Evolutionary conservation across 2,113 vertebrate genomes (phyloP), one percentile per base, ranked within the genome.

Genomic region (Laticauda colubrina): DNA sequence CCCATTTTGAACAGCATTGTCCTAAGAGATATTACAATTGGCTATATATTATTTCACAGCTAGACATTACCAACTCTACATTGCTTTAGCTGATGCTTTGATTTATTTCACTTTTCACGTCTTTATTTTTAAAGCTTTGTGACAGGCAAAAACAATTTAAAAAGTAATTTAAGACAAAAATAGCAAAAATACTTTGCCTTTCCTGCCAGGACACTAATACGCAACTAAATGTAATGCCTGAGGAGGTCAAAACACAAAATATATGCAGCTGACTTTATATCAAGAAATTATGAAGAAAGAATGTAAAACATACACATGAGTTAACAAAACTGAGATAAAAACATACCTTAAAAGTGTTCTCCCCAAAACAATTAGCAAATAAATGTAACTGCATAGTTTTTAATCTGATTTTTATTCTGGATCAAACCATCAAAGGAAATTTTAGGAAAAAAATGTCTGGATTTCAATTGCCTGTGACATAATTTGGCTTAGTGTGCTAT

Each of bases 31-130:
- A 69, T 93, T 88, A 61, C 23, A 93, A 57, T 89, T 59, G 29
- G 54, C 4, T 5, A 85, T 26, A 51, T 89, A 93, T 89, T 89
- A 93, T 93, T 93, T 88, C 51, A 45, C 43, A 53, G 88, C 51
- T 51, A 89, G 54, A 45, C 43, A 85, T 92, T 92, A 85, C 43
- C 89, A 59, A 29, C 3, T 48, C 69, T 59, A 29, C 29, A 85
- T 85, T 90, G 92, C 48, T 34, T 69, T 29, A 57, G 54, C 26
- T 59, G 12, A 5, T 85, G 54, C 54, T 53, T 59, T 92, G 54
- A 92, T 92, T 92, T 93, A 93, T 93, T 59, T 85, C 23, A n/a
- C 29, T 92, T 92, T 85, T 89, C 57, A 85, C 43, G n/a, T 85
- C 55, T 93, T 93, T 89, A 93, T 85, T 55, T 93, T 81, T 61